These are phyloP conservation scores for Corythoichthys haematopterus DNA, from an alignment of 2,113 vertebrate genomes.

Conservation along the genomic window DNA sequence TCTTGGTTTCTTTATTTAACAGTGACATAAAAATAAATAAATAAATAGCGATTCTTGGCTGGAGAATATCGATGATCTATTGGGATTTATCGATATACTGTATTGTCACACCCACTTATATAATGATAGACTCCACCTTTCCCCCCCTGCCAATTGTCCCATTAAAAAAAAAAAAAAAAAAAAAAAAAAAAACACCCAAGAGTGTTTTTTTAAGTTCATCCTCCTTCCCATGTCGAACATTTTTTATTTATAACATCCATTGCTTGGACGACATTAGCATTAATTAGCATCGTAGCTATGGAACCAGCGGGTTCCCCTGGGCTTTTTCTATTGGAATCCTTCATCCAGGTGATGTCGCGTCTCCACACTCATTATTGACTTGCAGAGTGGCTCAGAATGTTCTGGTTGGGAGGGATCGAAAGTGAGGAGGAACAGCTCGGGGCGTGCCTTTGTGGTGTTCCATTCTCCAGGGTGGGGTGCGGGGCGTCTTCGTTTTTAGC, in stretches of 20 bases:
- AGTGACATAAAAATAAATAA: no score
- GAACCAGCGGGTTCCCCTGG: not conserved
- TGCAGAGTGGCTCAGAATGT: conserved; percentile 14
- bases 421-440: conserved; percentile 1
- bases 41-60: no score
- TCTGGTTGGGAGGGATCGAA: conserved; percentile 7
- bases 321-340: conserved; percentile 5
- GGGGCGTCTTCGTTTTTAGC: not conserved
- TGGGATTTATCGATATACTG: no score
- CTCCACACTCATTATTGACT: conserved; percentile 24
- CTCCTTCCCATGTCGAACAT: not conserved
- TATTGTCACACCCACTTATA: not conserved
- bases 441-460: conserved; percentile 4
- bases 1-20: no score
- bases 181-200: not conserved
- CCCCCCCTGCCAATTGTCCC: not conserved
- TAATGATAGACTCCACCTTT: not conserved
- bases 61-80: no score
- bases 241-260: conserved; percentile 8
- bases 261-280: conserved; percentile 6
- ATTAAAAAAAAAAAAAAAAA: not conserved
- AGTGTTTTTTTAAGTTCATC: not conserved
- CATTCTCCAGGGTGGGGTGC: not conserved
- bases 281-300: not conserved
- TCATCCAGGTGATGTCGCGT: conserved; percentile 13